Evolutionary conservation across 2,797 vertebrate species (phyloP).

Genomic region (Scolopax bukidnonensis): DNA sequence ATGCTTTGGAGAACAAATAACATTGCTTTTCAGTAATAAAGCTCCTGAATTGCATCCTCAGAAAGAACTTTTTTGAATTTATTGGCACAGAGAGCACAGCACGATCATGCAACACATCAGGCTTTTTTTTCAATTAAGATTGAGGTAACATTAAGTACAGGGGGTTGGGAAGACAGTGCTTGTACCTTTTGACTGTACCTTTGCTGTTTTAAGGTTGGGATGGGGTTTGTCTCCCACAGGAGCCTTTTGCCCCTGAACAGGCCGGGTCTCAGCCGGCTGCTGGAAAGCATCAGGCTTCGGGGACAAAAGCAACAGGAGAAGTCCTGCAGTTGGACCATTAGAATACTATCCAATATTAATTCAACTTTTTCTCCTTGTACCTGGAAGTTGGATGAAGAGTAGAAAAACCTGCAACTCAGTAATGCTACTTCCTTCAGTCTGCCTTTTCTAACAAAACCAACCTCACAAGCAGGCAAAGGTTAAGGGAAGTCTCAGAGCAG

Average conservation of each 20-base stretch:
- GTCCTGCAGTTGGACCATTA: not conserved
- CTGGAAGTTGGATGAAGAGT: not conserved
- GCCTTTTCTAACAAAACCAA: not conserved
- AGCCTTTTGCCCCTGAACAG: not conserved
- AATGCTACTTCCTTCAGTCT: rapidly evolving
- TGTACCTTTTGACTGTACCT: not conserved
- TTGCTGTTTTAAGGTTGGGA: not conserved
- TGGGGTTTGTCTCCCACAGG: not conserved
- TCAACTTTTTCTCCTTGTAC: not conserved
- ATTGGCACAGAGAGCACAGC: not conserved
- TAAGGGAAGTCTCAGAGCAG: not conserved
- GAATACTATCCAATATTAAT: not conserved
- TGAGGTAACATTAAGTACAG: not conserved
- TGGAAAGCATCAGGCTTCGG: not conserved
- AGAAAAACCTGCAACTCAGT: not conserved
- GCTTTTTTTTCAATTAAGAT: not conserved
- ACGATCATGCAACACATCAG: not conserved
- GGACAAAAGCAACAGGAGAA: not conserved
- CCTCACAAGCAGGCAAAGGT: not conserved
- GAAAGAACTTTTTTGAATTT: not conserved
- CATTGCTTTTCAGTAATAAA: not conserved
- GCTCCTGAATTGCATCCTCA: not conserved
- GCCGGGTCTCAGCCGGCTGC: not conserved
- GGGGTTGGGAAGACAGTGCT: not conserved
- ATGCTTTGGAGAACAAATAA: not conserved